Evolutionary conservation across 2,888 invertebrate species (phyloP).

Genomic region (Sipha maydis): DNA sequence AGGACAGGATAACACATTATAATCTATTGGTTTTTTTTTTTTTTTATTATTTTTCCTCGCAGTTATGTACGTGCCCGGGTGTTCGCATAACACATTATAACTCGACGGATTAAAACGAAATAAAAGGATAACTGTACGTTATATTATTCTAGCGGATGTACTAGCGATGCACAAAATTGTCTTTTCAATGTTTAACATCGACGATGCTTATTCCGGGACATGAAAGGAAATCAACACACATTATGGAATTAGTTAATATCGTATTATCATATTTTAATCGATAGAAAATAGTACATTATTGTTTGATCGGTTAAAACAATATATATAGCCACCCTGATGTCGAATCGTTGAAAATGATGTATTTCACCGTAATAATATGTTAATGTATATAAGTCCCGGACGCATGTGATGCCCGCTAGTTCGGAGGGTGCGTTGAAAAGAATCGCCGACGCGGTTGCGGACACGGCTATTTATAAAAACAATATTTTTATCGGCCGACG

Average conservation of each 20-base stretch:
- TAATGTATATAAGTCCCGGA: too few species aligned
- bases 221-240: background rate
- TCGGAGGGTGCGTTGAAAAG: too few species aligned
- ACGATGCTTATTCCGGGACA: background rate
- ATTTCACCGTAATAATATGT: too few species aligned
- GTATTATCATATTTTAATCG: too few species aligned
- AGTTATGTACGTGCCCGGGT: background rate
- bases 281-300: too few species aligned
- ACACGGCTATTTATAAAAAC: too few species aligned
- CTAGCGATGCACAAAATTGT: background rate
- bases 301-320: too few species aligned
- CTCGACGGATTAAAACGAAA: constrained; percentile 8
- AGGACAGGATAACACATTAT: background rate
- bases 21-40: background rate
- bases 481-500: too few species aligned
- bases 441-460: too few species aligned
- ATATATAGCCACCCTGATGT: too few species aligned
- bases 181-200: background rate
- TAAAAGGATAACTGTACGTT: background rate
- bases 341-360: too few species aligned
- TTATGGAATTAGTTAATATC: background rate
- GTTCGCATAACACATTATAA: constrained; percentile 2
- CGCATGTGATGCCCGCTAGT: too few species aligned
- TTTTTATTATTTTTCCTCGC: background rate
- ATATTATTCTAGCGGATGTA: background rate